Evolutionary conservation across 2,797 vertebrate species (phyloP).

Genomic region (Nannoperca obscura): DNA sequence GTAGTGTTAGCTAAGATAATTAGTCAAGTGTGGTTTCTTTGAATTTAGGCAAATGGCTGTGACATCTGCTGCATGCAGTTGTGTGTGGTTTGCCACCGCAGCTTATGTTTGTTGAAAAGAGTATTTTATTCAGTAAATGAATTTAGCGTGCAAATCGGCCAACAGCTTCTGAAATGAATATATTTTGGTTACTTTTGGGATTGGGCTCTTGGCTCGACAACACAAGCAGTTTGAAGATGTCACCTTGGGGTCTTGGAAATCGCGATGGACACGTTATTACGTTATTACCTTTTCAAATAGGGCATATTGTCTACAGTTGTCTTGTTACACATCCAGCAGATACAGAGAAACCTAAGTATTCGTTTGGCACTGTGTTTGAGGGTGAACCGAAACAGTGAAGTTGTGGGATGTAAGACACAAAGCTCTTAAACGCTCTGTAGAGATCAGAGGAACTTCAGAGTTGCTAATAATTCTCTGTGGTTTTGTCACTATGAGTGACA

Average conservation of each 20-base stretch:
- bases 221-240: background rate
- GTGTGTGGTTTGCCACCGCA: background rate
- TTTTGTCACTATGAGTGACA: background rate
- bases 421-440: background rate
- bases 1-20: slow-evolving; percentile 34
- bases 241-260: background rate
- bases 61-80: background rate
- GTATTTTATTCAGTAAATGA: background rate
- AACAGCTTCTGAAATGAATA: too few relatives aligned
- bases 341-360: too few relatives aligned
- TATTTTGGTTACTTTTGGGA: background rate
- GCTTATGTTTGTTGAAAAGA: too few relatives aligned
- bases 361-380: background rate
- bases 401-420: background rate
- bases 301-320: background rate
- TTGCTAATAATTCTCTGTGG: background rate
- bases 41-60: slow-evolving; percentile 15
- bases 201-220: background rate
- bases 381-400: background rate
- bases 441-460: background rate
- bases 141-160: too few relatives aligned
- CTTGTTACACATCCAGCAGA: background rate
- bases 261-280: background rate
- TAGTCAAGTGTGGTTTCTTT: slow-evolving; percentile 5
- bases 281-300: background rate